Conservation (phyloP, 1,140 invertebrate genomes). For the Ylistrum balloti region DNA sequence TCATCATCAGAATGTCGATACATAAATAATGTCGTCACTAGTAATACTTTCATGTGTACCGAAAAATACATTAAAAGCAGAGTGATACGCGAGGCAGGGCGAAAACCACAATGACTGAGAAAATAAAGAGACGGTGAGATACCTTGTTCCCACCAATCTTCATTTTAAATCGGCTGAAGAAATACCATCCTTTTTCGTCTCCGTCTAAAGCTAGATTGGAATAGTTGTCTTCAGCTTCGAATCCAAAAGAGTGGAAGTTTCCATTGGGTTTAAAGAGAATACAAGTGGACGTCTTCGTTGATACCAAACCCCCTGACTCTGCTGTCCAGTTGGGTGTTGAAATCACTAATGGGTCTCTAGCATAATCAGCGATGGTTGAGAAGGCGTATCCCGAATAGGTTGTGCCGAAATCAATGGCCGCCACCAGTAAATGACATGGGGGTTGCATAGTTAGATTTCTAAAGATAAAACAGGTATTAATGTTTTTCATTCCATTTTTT, state of each 20-base stretch:
- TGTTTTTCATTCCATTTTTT: too few relatives aligned
- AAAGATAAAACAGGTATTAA: not conserved
- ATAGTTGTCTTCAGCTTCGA: not conserved
- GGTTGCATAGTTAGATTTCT: not conserved
- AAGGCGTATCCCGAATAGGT: not conserved
- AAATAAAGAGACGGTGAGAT: too few relatives aligned
- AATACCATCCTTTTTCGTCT: not conserved
- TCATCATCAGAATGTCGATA: too few relatives aligned
- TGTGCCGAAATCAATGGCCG: not conserved
- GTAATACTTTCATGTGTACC: too few relatives aligned
- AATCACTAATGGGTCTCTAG: not conserved
- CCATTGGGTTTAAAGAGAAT: not conserved
- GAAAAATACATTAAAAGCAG: too few relatives aligned
- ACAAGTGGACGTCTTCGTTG: not conserved
- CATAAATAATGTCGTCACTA: too few relatives aligned
- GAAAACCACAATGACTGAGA: too few relatives aligned
- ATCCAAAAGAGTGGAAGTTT: not conserved
- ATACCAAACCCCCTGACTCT: not conserved
- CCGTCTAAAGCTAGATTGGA: not conserved
- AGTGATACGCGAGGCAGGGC: too few relatives aligned
- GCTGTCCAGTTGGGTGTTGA: not conserved
- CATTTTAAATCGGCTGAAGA: constrained; percentile 25
- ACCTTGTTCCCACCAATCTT: not conserved
- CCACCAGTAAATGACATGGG: not conserved
- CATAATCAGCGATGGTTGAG: not conserved